Percentiles rank a stretch among this genome's conserved stretches.
These are phyloP conservation scores for Pygoscelis adeliae DNA, from an alignment of 2,113 vertebrate species.

Conservation along the genomic window DNA sequence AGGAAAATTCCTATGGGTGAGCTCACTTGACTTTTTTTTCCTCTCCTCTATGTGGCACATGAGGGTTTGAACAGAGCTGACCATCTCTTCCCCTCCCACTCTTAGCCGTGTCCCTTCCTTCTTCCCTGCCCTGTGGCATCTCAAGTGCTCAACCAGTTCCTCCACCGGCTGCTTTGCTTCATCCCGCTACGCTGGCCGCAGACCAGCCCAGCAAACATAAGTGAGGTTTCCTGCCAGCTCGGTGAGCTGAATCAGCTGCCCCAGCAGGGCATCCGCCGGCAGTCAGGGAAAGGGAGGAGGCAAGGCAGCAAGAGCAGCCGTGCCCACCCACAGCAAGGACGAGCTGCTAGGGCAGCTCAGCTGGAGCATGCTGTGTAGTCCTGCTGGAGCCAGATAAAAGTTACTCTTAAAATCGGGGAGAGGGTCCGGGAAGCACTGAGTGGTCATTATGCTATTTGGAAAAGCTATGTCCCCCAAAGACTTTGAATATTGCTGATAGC, in stretches of 20 bases:
- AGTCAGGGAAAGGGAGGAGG: background rate
- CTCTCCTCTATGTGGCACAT: background rate
- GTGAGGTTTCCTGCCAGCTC: rapidly evolving
- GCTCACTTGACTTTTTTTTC: background rate
- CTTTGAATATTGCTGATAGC: background rate
- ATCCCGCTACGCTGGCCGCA: background rate
- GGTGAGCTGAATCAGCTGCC: background rate
- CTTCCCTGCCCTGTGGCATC: background rate
- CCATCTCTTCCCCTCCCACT: background rate
- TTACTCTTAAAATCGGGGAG: background rate
- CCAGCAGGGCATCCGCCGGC: background rate
- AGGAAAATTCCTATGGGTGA: background rate
- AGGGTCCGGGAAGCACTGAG: background rate
- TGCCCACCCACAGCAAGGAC: background rate
- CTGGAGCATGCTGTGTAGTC: background rate
- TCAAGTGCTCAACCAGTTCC: background rate
- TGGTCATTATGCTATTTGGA: rapidly evolving
- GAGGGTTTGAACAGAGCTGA: background rate
- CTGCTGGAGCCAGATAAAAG: background rate
- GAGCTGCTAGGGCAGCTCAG: background rate
- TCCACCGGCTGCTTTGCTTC: background rate
- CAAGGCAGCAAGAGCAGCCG: background rate
- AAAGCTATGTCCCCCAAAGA: background rate
- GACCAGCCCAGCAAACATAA: background rate
- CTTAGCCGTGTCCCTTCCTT: background rate